Base-by-base conservation (phyloP, 2,113 vertebrate species). In the Prunella fulvescens region DNA sequence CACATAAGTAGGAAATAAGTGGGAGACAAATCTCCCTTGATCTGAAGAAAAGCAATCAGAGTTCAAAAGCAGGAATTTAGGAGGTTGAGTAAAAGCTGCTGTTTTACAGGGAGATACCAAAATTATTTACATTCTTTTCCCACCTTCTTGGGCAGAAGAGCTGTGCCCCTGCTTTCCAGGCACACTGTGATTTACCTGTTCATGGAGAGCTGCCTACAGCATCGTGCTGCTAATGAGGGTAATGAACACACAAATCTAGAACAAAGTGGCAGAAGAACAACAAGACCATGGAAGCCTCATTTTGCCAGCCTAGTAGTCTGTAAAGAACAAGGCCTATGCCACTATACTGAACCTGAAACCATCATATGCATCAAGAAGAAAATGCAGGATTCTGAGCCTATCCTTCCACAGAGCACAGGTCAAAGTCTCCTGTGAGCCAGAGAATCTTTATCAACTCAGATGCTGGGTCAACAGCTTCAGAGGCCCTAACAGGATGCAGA, bases 141-240 rank as follows among this genome's bases (percentile, higher is more conserved):
- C 10, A 25, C 3, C 28, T 56, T 71, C 31, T 13, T 26, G 28
- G 22, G 20, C 15, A 77, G 16, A 51, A 61, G 26, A 53, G 17
- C 23, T 56, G 58, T 16, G 1, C 3, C 29, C 12, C 12, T 65
- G n/a, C 25, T 78, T 77, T 80, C 48, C 56, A 91, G 28, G 12
- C 22, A 61, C 61, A 33, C 29, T 64, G 44, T 50, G 29, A 71
- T 40, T 71, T 69, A 86, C 28, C 57, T 51, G 8, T 29, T 85
- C 22, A 24, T 8, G 3, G 1, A 45, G 35, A 50, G 58, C 37
- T 82, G 40, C 24, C 53, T 44, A 48, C n/a, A 64, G 24, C 39
- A 67, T 39, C 0, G 0, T 28, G 12, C 48, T 67, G 31, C 61
- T 72, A 23, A 66, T 12, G 64, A 48, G 3, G 17, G 8, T 15